A percentile compares a stretch with the other conserved stretches of the same genome.
phyloP scores from a whole-genome alignment of 1,140 invertebrate species.

The Holotrichia oblita region DNA sequence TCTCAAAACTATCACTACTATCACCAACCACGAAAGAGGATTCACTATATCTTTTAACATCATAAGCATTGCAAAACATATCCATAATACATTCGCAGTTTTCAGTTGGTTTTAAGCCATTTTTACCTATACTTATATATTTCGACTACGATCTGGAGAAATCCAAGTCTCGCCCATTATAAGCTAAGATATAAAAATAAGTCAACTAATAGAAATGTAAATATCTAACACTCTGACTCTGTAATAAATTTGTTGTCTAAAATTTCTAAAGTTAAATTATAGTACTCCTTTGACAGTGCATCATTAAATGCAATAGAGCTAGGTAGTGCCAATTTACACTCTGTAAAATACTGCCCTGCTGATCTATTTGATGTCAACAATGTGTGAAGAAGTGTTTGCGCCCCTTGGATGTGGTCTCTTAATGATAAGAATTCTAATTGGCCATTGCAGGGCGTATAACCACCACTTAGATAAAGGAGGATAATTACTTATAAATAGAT shows the following conservation, averaged over 20 bases:
- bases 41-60: slow-evolving; percentile 41
- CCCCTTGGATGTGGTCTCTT: slow-evolving; percentile 59
- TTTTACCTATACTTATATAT: slow-evolving; percentile 50
- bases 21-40: slow-evolving; percentile 50
- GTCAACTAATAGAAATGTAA: background rate
- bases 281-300: slow-evolving; percentile 52
- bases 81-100: slow-evolving; percentile 53
- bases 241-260: slow-evolving; percentile 50
- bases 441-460: slow-evolving; percentile 57
- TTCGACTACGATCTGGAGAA: slow-evolving; percentile 55
- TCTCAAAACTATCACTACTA: slow-evolving; percentile 52
- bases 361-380: slow-evolving; percentile 55
- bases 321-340: slow-evolving; percentile 53
- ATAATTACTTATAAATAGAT: slow-evolving; percentile 57
- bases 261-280: slow-evolving; percentile 54
- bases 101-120: slow-evolving; percentile 56
- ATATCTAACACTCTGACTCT: slow-evolving; percentile 55
- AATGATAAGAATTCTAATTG: slow-evolving; percentile 55
- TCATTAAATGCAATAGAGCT: slow-evolving; percentile 51
- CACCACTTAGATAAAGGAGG: slow-evolving; percentile 55
- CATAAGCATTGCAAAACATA: slow-evolving; percentile 49
- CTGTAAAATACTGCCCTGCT: slow-evolving; percentile 57
- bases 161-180: slow-evolving; percentile 45
- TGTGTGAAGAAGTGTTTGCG: slow-evolving; percentile 57
- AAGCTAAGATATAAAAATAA: slow-evolving; percentile 26